Percentiles rank a stretch among this genome's conserved stretches.
Conservation (phyloP, 2,888 invertebrate genomes). For the Philaethria dido region DNA sequence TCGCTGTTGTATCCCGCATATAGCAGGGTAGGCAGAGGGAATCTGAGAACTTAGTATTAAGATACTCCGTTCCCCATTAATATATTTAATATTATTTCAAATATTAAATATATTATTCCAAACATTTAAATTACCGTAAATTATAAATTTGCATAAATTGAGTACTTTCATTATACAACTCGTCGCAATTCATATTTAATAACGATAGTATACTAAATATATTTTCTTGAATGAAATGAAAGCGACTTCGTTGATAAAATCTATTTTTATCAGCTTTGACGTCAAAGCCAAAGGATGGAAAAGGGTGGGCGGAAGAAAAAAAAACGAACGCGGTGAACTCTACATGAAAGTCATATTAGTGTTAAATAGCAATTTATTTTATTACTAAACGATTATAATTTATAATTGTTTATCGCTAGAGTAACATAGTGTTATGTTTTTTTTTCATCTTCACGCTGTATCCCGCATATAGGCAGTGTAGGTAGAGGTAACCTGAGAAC, state of each 20-base stretch:
- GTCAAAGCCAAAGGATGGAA: not conserved
- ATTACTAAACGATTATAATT: not conserved
- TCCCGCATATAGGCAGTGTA: too few species aligned
- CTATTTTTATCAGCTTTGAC: slow-evolving; percentile 6
- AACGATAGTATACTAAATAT: not conserved
- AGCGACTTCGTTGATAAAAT: slow-evolving; percentile 13
- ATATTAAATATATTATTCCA: too few species aligned
- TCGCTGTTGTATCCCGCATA: too few species aligned
- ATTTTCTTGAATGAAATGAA: slow-evolving; percentile 5
- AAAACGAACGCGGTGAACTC: not conserved
- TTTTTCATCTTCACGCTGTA: too few species aligned
- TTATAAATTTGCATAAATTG: too few species aligned
- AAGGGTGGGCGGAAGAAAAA: slow-evolving; percentile 9
- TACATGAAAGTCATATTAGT: not conserved
- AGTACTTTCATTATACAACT: not conserved
- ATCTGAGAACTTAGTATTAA: too few species aligned
- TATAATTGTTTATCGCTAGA: not conserved
- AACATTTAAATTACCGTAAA: too few species aligned
- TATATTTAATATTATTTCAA: too few species aligned
- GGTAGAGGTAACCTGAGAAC: too few species aligned
- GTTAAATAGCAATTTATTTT: slow-evolving; percentile 5
- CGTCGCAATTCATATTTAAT: not conserved
- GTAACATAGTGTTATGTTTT: not conserved
- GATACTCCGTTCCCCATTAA: too few species aligned
- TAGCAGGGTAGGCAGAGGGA: too few species aligned